phyloP scores from a whole-genome alignment of 2,797 vertebrate species.

The Sebastes matsubarae region DNA sequence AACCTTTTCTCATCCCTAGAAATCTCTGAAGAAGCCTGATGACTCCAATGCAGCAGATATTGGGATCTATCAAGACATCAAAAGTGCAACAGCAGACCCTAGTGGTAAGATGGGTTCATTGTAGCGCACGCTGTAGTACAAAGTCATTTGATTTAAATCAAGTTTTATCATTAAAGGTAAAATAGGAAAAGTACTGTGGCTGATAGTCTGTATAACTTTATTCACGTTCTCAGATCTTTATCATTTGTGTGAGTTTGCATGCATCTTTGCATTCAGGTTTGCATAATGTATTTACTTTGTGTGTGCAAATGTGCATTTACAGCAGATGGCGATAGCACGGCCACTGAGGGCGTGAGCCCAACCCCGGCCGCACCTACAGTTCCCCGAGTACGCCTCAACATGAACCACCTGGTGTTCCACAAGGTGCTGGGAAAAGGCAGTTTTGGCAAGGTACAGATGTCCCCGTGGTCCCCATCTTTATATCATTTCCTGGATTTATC shows the following conservation, averaged over 20 bases:
- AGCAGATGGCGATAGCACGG: conserved; percentile 75
- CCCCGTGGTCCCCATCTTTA: not conserved
- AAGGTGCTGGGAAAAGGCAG: conserved; percentile 98
- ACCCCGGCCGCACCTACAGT: conserved; percentile 8
- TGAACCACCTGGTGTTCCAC: conserved; percentile 89
- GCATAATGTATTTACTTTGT: conserved; percentile 31
- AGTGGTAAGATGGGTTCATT: conserved; percentile 69
- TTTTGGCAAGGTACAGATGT: conserved; percentile 91
- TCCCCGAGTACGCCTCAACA: conserved; percentile 75
- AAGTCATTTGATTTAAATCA: not conserved
- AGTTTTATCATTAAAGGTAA: not conserved
- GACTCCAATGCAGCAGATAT: conserved; percentile 76
- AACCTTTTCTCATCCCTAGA: conserved; percentile 75
- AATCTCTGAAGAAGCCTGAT: conserved; percentile 82
- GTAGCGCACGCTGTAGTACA: not conserved
- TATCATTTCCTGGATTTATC: not conserved
- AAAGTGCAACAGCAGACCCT: conserved; percentile 62
- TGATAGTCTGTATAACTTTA: not conserved
- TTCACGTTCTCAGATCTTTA: not conserved
- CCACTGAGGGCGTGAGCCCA: conserved; percentile 73
- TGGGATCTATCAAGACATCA: conserved; percentile 91
- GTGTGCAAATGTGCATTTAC: conserved; percentile 68
- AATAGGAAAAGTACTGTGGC: not conserved
- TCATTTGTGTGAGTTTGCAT: conserved; percentile 24
- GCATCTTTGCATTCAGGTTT: conserved; percentile 27